Conservation (phyloP, 2,797 vertebrate species). For the Ptychobarbus kaznakovi region DNA sequence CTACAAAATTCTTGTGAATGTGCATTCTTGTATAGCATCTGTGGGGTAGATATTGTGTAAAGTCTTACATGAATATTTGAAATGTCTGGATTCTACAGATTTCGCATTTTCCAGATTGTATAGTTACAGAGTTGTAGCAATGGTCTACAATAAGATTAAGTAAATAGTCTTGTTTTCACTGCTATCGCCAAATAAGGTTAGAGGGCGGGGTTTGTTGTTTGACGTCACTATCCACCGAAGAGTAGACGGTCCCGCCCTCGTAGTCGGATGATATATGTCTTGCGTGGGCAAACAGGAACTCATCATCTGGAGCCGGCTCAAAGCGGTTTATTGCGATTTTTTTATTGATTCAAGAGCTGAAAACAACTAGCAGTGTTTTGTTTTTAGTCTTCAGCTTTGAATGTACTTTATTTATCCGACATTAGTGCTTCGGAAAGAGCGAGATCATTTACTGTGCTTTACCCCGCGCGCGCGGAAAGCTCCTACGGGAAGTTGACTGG, state of each 20-base stretch:
- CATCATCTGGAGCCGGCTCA: slow-evolving; percentile 14
- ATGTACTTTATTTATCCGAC: not conserved
- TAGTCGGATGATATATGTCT: not conserved
- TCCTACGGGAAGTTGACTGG: slow-evolving; percentile 46
- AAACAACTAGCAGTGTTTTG: not conserved
- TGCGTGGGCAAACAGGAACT: slow-evolving; percentile 34
- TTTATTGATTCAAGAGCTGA: not conserved
- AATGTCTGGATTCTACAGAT: not conserved
- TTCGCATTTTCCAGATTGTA: not conserved
- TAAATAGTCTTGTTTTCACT: not conserved
- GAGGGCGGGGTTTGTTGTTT: not conserved
- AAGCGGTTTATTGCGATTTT: slow-evolving; percentile 5
- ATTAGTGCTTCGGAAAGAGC: not conserved
- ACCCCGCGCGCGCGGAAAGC: slow-evolving; percentile 38
- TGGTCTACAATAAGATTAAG: not conserved
- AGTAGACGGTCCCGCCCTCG: not conserved
- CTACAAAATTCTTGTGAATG: no score
- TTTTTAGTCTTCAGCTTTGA: not conserved
- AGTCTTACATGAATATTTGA: not conserved
- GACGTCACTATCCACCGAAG: not conserved
- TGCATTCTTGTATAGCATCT: not conserved
- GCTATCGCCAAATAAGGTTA: slow-evolving; percentile 18
- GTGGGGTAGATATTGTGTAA: not conserved
- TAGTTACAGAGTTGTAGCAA: not conserved
- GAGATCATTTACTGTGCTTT: not conserved